Conservation (phyloP, 2,113 vertebrate genomes). For the Mugil cephalus region DNA sequence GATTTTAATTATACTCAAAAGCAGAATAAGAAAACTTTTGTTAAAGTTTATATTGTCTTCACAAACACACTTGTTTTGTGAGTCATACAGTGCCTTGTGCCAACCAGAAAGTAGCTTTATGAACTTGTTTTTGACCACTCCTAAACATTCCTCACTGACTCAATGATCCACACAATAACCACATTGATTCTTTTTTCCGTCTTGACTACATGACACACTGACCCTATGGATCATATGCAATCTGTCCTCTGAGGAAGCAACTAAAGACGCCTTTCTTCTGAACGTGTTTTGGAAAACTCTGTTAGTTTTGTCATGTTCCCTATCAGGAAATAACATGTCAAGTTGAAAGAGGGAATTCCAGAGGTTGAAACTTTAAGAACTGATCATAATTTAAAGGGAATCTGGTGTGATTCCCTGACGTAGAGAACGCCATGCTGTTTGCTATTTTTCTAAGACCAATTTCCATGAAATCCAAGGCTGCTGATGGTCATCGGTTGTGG, state of each 20-base stretch:
- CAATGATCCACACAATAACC: constrained; percentile 35
- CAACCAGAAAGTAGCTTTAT: constrained; percentile 25
- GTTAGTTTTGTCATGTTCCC: constrained; percentile 22
- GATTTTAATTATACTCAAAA: background rate
- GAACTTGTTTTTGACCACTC: constrained; percentile 57
- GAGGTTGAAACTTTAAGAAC: constrained; percentile 23
- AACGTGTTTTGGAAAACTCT: constrained; percentile 50
- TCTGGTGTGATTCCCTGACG: background rate
- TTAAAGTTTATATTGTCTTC: background rate
- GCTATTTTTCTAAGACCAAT: constrained; percentile 42
- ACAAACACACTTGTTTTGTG: constrained; percentile 7
- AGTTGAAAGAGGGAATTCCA: constrained; percentile 46
- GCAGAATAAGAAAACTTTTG: background rate
- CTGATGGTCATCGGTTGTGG: constrained; percentile 26
- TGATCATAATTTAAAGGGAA: constrained; percentile 16
- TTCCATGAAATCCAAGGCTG: constrained; percentile 32
- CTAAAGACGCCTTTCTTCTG: constrained; percentile 16
- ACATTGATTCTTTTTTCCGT: constrained; percentile 16
- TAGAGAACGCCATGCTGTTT: constrained; percentile 5
- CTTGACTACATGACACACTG: constrained; percentile 56
- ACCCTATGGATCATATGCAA: constrained; percentile 15
- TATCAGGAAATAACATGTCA: constrained; percentile 22
- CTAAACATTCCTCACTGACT: constrained; percentile 45
- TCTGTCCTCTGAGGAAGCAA: background rate
- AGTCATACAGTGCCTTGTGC: background rate